phyloP scores from a whole-genome alignment of 2,888 invertebrate genomes.

The Acanthacorydalis orientalis region DNA sequence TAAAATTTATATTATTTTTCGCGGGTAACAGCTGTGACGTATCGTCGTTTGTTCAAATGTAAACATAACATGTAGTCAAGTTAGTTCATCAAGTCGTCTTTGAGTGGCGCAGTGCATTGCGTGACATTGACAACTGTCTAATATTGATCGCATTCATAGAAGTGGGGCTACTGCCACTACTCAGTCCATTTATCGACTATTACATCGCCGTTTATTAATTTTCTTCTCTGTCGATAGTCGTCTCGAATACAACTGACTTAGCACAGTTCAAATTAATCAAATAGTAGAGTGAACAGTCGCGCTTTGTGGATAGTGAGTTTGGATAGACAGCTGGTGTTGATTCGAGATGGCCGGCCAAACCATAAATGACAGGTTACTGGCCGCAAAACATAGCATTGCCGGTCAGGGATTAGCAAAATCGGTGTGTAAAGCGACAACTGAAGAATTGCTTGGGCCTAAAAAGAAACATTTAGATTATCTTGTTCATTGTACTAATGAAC shows the following conservation, averaged over 20 bases:
- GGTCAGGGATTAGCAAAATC: constrained; percentile 99
- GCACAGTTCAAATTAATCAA: not conserved
- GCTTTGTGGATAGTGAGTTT: not conserved
- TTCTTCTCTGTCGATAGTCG: not conserved
- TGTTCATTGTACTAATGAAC: constrained; percentile 99
- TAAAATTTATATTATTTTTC: too few species aligned
- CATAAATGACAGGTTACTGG: constrained; percentile 93
- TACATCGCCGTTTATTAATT: not conserved
- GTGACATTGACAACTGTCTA: not conserved
- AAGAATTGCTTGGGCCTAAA: constrained; percentile 99
- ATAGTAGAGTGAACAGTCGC: not conserved
- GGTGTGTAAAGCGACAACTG: constrained; percentile 99
- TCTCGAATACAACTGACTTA: not conserved
- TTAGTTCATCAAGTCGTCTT: not conserved
- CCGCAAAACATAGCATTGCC: constrained; percentile 96
- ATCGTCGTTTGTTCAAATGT: too few species aligned
- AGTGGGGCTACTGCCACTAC: not conserved
- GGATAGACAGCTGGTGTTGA: not conserved
- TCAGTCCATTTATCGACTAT: not conserved
- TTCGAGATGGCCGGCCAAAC: constrained; percentile 83
- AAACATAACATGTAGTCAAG: not conserved
- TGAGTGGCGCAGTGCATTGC: not conserved
- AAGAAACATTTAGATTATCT: constrained; percentile 99
- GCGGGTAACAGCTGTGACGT: too few species aligned
- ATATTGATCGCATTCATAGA: not conserved